Evolutionary conservation across 1,140 invertebrate species (phyloP), one percentile per base, ranked within the genome.

Genomic region (Trachymyrmex septentrionalis): DNA sequence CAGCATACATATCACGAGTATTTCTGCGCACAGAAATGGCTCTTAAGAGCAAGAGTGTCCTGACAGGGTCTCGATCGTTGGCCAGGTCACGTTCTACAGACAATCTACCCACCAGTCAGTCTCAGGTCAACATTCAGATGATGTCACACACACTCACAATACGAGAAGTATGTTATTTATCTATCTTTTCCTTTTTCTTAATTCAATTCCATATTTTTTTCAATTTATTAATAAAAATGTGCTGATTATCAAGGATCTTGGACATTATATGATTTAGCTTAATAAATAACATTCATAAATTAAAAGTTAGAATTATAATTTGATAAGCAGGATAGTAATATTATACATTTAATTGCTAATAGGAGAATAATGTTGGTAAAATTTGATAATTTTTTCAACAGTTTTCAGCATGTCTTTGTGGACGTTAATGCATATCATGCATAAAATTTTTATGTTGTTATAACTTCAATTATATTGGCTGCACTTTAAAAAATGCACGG

Each of bases 11-110:
- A 95, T 97, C 97, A 93, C 97, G 98, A 94, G 97, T 99, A 89
- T 98, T 98, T 95, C 96, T 98, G 88, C 98, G 98, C 95, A 98
- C 98, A 92, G 98, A 99, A 96, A 98, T 99, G 98, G 96, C 97
- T 91, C 96, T 99, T 71, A 99, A 98, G 95, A 98, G 97, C 93
- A 96, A 97, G 93, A 96, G 96, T 92, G 96, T 97, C 91, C 95
- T 97, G 86, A 96, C 96, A 81, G 97, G 97, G 78, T 96, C 97
- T 34, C 96, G 97, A 91, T 96, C 97, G 86, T 95, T 98, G 90
- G 96, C 97, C 59, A 96, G 97, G 91, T 98, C 98, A 67, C 96
- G 97, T 90, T 98, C 98, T 30, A 97, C 97, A 64, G 98, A 99
- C 95, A 98, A 98, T 96, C 95, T 99, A 89, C 98, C 98, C 78